Base-by-base conservation (phyloP, 2,888 invertebrate species). In the Liposcelis brunnea region DNA sequence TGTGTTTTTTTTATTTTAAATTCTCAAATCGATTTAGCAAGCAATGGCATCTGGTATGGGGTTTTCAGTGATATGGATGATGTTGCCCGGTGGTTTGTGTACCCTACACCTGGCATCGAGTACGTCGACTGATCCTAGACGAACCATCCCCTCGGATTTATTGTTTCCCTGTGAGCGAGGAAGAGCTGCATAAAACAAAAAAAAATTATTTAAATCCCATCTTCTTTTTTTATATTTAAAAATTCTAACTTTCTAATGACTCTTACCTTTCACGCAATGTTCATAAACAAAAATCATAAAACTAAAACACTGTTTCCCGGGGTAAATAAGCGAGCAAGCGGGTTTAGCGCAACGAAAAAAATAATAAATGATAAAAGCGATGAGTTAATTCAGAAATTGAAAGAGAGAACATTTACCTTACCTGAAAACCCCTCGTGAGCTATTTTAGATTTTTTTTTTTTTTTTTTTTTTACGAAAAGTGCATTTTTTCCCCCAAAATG, bases 41-140 rank as follows among this genome's bases (percentile, higher is more conserved):
- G 74, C 78, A 53, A 79, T 75, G 40, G 78, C 79, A 55, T 75
- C 75, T 49, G 79, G 77, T 62, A 81, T 80, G 45, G 81, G 81
- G 61, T 80, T 81, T 66, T 80, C 80, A 48, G 80, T 81, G 65
- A 80, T 81, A 65, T 76, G 76, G 60, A 81, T 80, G 57, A 50
- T 77, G 74, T 55, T 75, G 66, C 66, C 58, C 67, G 63, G 65
- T 58, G 64, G 63, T 55, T 64, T 68, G 59, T 70, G 56, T 55
- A 65, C 59, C 61, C 52, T 52, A 40, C 54, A 53, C 14, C 50
- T 49, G 26, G 53, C 53, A 38, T 47, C 46, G 16, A 53, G 53
- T 31, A 48, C 47, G 49, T 49, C 51, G 48, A 54, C 42, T 32
- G 49, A 42, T 31, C 35, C 35, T 35, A 6, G 16, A 35, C 35